phyloP scores from a whole-genome alignment of 2,888 invertebrate genomes.

The Geophilus truncorum region DNA sequence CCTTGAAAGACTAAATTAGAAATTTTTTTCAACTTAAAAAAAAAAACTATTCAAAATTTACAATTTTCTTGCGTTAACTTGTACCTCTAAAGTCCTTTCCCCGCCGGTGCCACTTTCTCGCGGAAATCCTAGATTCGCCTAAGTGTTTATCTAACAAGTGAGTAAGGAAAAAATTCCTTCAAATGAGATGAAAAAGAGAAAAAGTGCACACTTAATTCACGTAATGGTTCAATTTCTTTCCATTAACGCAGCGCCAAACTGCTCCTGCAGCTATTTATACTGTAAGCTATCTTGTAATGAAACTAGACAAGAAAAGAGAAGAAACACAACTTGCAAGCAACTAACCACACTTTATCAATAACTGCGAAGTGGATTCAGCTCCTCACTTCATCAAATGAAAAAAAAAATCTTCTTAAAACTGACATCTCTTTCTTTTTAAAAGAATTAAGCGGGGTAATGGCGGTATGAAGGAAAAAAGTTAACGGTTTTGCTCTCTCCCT shows the following conservation, averaged over 20 bases:
- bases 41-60: too few species aligned
- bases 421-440: too few species aligned
- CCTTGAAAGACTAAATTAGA: too few species aligned
- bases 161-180: not conserved
- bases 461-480: not conserved
- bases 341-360: not conserved
- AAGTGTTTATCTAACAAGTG: not conserved
- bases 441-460: too few species aligned
- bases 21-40: too few species aligned
- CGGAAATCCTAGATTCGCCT: not conserved
- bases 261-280: not conserved
- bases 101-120: not conserved
- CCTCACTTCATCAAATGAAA: too few species aligned
- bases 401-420: too few species aligned
- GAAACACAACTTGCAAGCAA: not conserved
- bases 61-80: too few species aligned
- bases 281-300: not conserved
- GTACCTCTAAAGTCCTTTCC: too few species aligned
- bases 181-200: not conserved
- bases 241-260: not conserved
- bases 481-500: too few species aligned
- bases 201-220: not conserved
- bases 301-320: not conserved
- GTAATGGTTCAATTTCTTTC: not conserved
- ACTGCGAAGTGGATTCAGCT: not conserved